Base-by-base conservation (phyloP, 2,888 invertebrate genomes). In the Acrobasis consociella region DNA sequence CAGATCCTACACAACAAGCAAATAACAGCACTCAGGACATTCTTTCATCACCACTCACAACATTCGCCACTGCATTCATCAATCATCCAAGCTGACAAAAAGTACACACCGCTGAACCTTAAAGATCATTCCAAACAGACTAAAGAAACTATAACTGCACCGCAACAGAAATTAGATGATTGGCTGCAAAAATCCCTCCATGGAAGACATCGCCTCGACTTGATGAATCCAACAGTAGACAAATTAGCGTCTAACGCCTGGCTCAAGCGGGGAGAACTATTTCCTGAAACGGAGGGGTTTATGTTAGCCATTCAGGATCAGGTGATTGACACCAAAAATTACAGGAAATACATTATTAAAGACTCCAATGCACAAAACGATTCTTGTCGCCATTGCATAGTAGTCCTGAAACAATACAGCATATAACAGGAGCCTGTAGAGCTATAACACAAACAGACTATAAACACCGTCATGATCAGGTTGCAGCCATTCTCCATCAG, bases 1-100 rank as follows among this genome's bases (percentile, higher is more conserved):
- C 8, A 39, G 37, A 70, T 68, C 46, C 15, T 70, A 55, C 72
- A 71, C 42, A 70, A 66, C 42, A 69, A 60, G 17, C 65, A 66
- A 42, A 67, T 72, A 13, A 63, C 49, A 9, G 64, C n/a, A 2
- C 63, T 70, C 9, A 61, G 69, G 38, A 9, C 39, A 16, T 71
- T 64, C 22, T 71, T 71, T 17, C 13, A 50, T 9, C 49, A 9
- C 8, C n/a, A 39, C 13, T n/a, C 60, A 22, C n/a, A 60, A 17
- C 7, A 11, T 9, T 58, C 62, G 0, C 9, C n/a, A 42, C 13
- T 62, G 22, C 58, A 62, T 11, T 39, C 50, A 42, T n/a, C 31
- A 2, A 50, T 39, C 16, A 39, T 11, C 11, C 13, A 62, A 15
- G 9, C 16, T 9, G 58, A 62, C 15, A 39, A 22, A n/a, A 58